A percentile compares a stretch with the other conserved stretches of the same genome.
Evolutionary conservation across 2,113 vertebrate species (phyloP).

Genomic region (Misgurnus mizolepis): DNA sequence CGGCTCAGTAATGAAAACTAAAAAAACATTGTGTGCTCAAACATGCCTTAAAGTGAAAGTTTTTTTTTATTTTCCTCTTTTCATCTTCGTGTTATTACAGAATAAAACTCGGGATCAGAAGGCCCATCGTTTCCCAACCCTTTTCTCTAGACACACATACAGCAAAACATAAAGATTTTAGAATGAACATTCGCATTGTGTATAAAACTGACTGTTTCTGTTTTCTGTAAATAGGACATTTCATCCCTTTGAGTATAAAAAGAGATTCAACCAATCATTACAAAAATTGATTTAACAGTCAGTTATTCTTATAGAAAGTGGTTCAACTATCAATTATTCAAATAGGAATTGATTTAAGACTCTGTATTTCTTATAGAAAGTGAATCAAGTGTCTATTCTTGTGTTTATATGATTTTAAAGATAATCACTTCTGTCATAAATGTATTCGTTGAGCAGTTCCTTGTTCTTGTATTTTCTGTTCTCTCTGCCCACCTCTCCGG

Average conservation of each 20-base stretch:
- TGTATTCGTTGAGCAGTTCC: background rate
- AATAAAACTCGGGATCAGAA: background rate
- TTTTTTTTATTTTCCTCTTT: slow-evolving; percentile 17
- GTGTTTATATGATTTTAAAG: background rate
- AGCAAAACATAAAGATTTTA: slow-evolving; percentile 6
- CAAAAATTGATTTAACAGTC: slow-evolving; percentile 7
- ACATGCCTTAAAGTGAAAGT: slow-evolving; percentile 17
- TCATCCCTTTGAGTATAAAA: background rate
- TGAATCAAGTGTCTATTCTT: background rate
- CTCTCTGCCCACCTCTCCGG: background rate
- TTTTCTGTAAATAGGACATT: background rate
- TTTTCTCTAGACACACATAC: background rate
- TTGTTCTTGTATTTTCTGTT: background rate
- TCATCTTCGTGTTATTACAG: slow-evolving; percentile 30
- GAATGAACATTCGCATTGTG: background rate
- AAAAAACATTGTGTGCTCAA: slow-evolving; percentile 19
- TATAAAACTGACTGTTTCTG: background rate
- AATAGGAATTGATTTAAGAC: background rate
- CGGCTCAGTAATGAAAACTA: background rate
- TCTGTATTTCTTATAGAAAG: background rate
- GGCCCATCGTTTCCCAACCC: background rate
- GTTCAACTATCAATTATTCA: slow-evolving; percentile 12
- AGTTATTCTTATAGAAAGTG: slow-evolving; percentile 25
- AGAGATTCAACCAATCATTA: slow-evolving; percentile 14
- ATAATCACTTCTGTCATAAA: background rate